Evolutionary conservation across 2,888 invertebrate genomes (phyloP), one percentile per base, ranked within the genome.

Genomic region (Sympetrum striolatum): DNA sequence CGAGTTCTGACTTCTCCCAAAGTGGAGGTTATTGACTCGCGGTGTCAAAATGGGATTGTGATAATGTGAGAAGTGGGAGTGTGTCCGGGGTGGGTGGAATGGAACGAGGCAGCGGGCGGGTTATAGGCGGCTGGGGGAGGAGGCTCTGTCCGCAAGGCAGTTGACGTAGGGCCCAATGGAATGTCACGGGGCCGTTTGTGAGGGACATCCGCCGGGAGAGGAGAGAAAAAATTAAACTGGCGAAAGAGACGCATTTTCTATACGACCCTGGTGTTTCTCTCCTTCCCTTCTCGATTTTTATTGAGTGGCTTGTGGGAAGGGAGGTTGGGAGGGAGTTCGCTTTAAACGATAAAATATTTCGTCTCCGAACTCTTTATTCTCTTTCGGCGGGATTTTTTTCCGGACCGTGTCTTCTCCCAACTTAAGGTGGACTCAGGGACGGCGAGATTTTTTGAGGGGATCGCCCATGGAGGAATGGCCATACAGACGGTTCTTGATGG

Each of bases 161-260:
- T 82, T 82, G 82, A 82, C 82, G 82, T 82, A 82, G 82, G 82
- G 82, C 35, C 82, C 58, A 82, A 53, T 82, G 82, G 82, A 82
- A 82, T 82, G 82, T 58, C 82, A 81, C 53, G 81, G 53, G 64
- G 48, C 53, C 25, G 81, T 81, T 81, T 48, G 81, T 73, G 73
- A 73, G 73, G 12, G 73, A 73, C 73, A 73, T 73, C 48, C 31
- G 31, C 73, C 8, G 58, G 18, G 58, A 53, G 82, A 25, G 15
- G 53, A 53, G 53, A 53, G 73, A 73, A 73, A 73, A 73, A 73
- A 73, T 31, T 73, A 73, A 73, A 73, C 25, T 14, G n/a, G 73
- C 25, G 31, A 73, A 73, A 73, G 31, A 73, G 25, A 25, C 25
- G 14, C 73, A 31, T 31, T 31, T 73, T 73, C 73, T 73, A 73